phyloP scores from a whole-genome alignment of 2,888 invertebrate species.

The Drosophila nr. fundita region DNA sequence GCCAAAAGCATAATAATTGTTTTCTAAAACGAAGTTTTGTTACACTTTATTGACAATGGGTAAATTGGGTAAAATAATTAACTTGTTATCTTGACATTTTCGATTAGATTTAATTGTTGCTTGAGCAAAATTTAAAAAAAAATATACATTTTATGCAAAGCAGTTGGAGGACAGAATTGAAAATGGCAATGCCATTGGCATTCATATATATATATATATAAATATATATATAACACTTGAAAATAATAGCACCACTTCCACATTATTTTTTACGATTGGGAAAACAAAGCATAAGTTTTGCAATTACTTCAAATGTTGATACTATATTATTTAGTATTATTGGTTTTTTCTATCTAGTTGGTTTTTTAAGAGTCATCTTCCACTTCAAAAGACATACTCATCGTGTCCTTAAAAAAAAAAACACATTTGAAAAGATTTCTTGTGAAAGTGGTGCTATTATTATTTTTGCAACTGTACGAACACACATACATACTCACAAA shows the following conservation, averaged over 20 bases:
- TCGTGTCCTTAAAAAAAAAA: too few species aligned
- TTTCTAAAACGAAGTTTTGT: conserved; percentile 10
- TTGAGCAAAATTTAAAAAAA: not conserved
- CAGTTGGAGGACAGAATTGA: not conserved
- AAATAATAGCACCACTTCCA: not conserved
- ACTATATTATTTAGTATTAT: too few species aligned
- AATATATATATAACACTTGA: too few species aligned
- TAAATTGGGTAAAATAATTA: not conserved
- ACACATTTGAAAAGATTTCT: not conserved
- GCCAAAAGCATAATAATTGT: conserved; percentile 30
- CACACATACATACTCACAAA: not conserved
- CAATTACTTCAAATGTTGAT: not conserved
- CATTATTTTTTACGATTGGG: not conserved
- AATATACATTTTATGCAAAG: not conserved
- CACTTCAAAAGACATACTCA: too few species aligned
- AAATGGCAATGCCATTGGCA: not conserved
- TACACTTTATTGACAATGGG: not conserved
- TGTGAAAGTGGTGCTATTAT: not conserved
- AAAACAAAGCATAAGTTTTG: too few species aligned
- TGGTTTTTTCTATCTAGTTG: too few species aligned
- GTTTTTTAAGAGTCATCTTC: too few species aligned
- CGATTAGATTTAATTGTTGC: not conserved
- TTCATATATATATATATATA: not conserved
- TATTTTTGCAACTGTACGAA: not conserved
- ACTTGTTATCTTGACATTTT: not conserved